phyloP scores from a whole-genome alignment of 2,113 vertebrate species.

The Rhinichthys klamathensis region DNA sequence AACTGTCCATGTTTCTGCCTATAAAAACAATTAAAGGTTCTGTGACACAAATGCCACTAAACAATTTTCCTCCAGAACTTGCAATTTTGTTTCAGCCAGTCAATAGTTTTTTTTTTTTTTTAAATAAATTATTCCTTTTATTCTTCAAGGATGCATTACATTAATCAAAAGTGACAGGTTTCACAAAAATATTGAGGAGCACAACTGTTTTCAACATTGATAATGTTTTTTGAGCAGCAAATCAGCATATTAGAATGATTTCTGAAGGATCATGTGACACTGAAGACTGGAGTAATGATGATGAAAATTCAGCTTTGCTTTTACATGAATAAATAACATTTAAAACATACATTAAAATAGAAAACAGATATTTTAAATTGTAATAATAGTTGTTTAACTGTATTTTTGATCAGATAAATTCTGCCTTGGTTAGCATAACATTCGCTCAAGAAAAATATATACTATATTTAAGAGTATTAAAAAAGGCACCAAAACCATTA shows the following conservation, averaged over 20 bases:
- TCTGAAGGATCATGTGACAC: not conserved
- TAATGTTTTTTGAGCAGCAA: not conserved
- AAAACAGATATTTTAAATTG: no score
- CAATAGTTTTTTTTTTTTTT: not conserved
- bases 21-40: not conserved
- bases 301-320: no score
- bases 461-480: no score
- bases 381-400: no score
- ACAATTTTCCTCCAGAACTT: not conserved
- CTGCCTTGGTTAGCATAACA: no score
- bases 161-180: not conserved
- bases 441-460: no score
- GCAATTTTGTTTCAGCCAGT: not conserved
- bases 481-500: no score
- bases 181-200: not conserved
- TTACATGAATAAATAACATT: no score
- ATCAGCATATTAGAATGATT: not conserved
- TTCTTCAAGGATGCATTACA: not conserved
- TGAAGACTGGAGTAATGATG: no score
- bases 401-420: no score
- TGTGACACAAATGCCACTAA: not conserved
- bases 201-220: not conserved
- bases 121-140: not conserved
- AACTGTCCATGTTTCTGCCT: not conserved
- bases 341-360: no score